A percentile compares a stretch with the other conserved stretches of the same genome.
Conservation (phyloP, 2,113 vertebrate species). For the Oncorhynchus clarkii region DNA sequence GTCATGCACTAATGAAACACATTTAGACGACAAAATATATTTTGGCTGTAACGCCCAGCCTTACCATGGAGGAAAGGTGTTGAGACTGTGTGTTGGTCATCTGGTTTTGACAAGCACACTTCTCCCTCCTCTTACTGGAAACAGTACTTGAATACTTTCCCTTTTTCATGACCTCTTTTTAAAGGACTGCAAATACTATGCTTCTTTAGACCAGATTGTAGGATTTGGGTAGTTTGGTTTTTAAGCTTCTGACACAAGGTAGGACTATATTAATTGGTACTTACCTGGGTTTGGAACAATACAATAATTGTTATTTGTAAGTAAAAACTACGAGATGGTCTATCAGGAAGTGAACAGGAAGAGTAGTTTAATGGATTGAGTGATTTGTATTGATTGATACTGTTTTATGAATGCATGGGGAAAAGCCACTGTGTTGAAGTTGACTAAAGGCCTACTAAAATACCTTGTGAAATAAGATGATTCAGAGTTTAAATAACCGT, state of each 20-base stretch:
- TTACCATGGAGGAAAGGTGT: no score
- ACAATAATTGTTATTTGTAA: neutral
- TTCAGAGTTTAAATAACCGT: constrained; percentile 3
- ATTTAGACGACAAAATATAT: no score
- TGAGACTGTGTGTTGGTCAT: neutral
- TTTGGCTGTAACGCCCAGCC: no score
- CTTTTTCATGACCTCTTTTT: neutral
- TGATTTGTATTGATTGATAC: neutral
- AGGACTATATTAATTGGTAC: neutral
- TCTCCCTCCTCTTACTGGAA: neutral
- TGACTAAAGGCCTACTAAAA: constrained; percentile 17
- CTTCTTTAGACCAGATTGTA: neutral
- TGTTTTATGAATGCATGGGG: constrained; percentile 32
- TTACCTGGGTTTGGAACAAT: neutral
- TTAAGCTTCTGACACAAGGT: neutral
- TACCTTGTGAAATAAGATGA: constrained; percentile 8
- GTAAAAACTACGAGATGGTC: no score
- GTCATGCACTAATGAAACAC: no score
- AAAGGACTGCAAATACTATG: constrained; percentile 1
- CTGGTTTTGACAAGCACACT: neutral
- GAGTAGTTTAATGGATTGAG: neutral
- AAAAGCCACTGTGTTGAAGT: constrained; percentile 18
- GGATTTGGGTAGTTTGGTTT: neutral
- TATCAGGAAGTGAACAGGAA: neutral
- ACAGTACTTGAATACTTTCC: constrained; percentile 4